Base-by-base conservation (phyloP, 1,140 invertebrate species). In the Aphidius ervi region DNA sequence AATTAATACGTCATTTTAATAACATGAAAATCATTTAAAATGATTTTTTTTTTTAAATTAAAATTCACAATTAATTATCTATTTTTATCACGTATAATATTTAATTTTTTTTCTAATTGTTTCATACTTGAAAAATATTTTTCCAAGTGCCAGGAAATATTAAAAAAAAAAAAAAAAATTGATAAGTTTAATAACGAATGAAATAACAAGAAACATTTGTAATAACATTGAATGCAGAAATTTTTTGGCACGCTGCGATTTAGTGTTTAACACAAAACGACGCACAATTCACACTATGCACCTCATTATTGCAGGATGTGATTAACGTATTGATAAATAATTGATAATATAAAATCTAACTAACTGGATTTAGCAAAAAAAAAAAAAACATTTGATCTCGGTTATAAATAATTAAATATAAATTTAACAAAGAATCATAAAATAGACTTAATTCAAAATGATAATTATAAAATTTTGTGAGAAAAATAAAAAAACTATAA, bases 281-380 rank as follows among this genome's bases (percentile, higher is more conserved):
- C 77, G 78, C 75, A 79, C 77, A 80, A 76, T 72, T 80, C 74
- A 74, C 76, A 78, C 71, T 73, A 68, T 64, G 75, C 76, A 80
- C 74, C 71, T 73, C 68, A 69, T 77, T 74, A 78, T 77, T 72
- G 74, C 75, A 77, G 73, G 73, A 53, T 79, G 78, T 80, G 78
- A 79, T 78, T 72, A 31, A 31, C 23, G 23, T 31, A 31, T 31
- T 31, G 4, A 31, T 31, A 31, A 31, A 31, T 31, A 31, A 31
- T 31, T 31, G 23, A 76, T 65, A 65, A 57, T 59, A 63, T 63
- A 63, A 56, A 63, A 66, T 59, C 55, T 47, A 53, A 31, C 53
- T 63, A 67, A 69, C 62, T 31, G 8, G 46, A 46, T 58, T 64
- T 64, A 62, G 48, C 54, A 59, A 66, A 63, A 67, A 67, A 61